Base-by-base conservation (phyloP, 2,888 invertebrate genomes). In the Harmothoe impar region DNA sequence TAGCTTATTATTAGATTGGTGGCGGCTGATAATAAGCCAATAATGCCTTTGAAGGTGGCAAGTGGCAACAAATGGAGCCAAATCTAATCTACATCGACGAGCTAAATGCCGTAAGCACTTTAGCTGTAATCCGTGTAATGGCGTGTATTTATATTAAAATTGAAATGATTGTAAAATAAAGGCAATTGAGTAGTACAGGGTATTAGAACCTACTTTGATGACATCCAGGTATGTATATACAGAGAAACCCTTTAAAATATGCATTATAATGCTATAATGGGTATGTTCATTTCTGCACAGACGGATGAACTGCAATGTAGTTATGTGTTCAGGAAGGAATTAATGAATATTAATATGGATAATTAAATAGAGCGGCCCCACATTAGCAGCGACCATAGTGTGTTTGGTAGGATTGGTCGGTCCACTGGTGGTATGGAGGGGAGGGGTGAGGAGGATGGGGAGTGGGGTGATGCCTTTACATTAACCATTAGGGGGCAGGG, bases 281-380 rank as follows among this genome's bases (percentile, higher is more conserved):
- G n/a, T n/a, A n/a, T n/a, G 10, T 43, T 43, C 43, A 7, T 10
- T 43, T 43, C 43, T 43, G 3, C 43, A 43, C 43, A 43, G 43
- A 43, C 10, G 43, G 43, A 43, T 43, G 3, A 10, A 43, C 29
- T 7, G 77, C 77, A 25, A 25, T 77, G 31, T 29, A 29, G 77
- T 31, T 77, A 77, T 77, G 77, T 31, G 77, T 29, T 77, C 25
- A 29, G 77, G 31, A 3, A 25, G 77, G 25, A 29, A 12, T 81
- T 81, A 20, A 81, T 81, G 81, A 81, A 81, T 81, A 81, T 81
- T 81, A 81, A 81, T 81, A 35, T 33, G 33, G 81, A 35, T 81
- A 81, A 81, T 81, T 81, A 81, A 81, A 81, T 81, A 81, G 43
- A 35, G 35, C 81, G 23, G 17, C 81, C 81, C 81, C 25, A 23